A percentile compares a stretch with the other conserved stretches of the same genome.
Conservation (phyloP, 2,888 invertebrate species). For the Tiliacea citrago region DNA sequence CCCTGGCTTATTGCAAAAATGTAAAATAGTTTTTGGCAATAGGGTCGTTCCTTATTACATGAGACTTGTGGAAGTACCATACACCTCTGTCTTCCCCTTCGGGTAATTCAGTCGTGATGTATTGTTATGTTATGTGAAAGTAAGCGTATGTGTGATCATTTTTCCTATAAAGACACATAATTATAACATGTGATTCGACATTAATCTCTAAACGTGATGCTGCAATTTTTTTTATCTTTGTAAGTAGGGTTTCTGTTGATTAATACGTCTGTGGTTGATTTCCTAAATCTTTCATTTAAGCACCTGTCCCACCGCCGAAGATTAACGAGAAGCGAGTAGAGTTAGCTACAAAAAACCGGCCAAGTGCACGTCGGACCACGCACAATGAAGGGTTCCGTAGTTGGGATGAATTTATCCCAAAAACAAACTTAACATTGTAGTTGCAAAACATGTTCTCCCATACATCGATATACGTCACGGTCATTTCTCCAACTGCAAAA, state of each 20-base stretch:
- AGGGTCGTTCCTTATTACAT: not conserved
- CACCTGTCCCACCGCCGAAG: not conserved
- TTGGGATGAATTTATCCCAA: too few species aligned
- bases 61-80: not conserved
- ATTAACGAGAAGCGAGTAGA: not conserved
- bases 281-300: not conserved
- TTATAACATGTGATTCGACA: not conserved
- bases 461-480: too few species aligned
- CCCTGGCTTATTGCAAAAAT: too few species aligned
- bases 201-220: not conserved
- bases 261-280: not conserved
- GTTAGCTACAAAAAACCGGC: too few species aligned
- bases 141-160: not conserved
- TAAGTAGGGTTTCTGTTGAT: conserved; percentile 2
- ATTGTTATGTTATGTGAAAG: not conserved
- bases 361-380: too few species aligned
- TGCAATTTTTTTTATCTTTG: conserved; percentile 6
- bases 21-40: not conserved
- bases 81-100: not conserved
- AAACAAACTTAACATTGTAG: too few species aligned
- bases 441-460: too few species aligned
- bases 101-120: not conserved
- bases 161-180: not conserved
- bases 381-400: too few species aligned
- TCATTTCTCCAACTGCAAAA: too few species aligned